Evolutionary conservation across 2,113 vertebrate species (phyloP), one percentile per base, ranked within the genome.

Genomic region (Otus sunia): DNA sequence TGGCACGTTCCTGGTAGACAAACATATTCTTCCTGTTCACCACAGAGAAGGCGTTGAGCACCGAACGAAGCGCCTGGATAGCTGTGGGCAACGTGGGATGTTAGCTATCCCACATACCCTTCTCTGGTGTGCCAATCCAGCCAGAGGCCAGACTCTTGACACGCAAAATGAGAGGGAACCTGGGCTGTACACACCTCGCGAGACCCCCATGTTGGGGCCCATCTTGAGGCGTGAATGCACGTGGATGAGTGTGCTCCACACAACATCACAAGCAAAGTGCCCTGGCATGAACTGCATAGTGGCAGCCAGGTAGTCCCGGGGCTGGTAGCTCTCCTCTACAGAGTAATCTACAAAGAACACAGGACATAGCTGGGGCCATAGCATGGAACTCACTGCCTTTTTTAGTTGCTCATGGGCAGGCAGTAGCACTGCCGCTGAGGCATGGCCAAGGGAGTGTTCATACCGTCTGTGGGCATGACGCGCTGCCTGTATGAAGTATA

Each of bases 21-120:
- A 99, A 99, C 99, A 99, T 99, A 95, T 99, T 99, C 97, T 99
- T 99, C 96, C 99, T 98, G 98, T 99, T 99, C 90, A 99, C 99
- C 93, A 99, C 99, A 7, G 98, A 99, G 98, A 99, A 99, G 72
- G 99, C 99, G 21, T 99, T 99, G 86, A 99, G 98, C 95, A 99
- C 99, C 0, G 99, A 99, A 60, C 99, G 99, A 96, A 99, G 98
- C 0, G 99, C 99, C 98, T 99, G 99, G 91, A 99, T 99, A 27
- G 99, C 99, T 99, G 94, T 6, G 59, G 79, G 85, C 60, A 81
- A 92, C 0, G 10, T 30, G 27, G 60, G 86, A 82, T 7, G 27
- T 91, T 75, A 95, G 95, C 43, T 47, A 76, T 16, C 63, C 66
- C 52, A 89, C 67, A 59, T 11, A 26, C 13, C 47, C 45, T 71